Evolutionary conservation across 2,797 vertebrate genomes (phyloP).

Genomic region (Peromyscus melanophrys): DNA sequence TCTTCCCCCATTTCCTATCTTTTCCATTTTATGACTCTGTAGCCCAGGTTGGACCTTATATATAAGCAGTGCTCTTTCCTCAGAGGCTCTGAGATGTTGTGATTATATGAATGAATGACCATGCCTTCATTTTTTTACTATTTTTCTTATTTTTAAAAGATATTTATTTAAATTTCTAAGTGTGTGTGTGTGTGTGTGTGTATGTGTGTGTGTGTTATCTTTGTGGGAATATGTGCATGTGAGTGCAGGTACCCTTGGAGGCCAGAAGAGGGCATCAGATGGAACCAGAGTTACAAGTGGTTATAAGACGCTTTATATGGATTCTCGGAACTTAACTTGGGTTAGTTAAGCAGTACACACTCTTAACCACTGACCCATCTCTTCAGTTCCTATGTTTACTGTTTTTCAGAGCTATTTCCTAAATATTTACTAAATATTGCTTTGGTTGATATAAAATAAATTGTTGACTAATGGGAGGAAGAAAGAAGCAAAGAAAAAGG

Average conservation of each 20-base stretch:
- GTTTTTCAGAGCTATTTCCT: not conserved
- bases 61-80: not conserved
- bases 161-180: no score
- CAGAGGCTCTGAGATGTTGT: not conserved
- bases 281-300: not conserved
- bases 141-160: not conserved
- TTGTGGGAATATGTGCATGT: not conserved
- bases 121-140: not conserved
- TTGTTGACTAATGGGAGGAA: conserved; percentile 10
- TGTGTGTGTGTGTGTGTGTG: no score
- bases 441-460: conserved; percentile 18
- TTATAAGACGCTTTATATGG: not conserved
- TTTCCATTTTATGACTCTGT: not conserved
- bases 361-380: not conserved
- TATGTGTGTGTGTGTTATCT: not conserved
- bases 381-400: not conserved
- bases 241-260: not conserved
- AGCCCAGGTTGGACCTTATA: not conserved
- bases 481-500: no score
- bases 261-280: not conserved
- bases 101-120: not conserved
- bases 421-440: conserved; percentile 60
- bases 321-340: not conserved
- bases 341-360: not conserved
- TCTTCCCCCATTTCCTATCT: not conserved